A percentile compares a stretch with the other conserved stretches of the same genome.
These are phyloP conservation scores for Diorhabda sublineata DNA, from an alignment of 1,140 invertebrate species.

Conservation along the genomic window DNA sequence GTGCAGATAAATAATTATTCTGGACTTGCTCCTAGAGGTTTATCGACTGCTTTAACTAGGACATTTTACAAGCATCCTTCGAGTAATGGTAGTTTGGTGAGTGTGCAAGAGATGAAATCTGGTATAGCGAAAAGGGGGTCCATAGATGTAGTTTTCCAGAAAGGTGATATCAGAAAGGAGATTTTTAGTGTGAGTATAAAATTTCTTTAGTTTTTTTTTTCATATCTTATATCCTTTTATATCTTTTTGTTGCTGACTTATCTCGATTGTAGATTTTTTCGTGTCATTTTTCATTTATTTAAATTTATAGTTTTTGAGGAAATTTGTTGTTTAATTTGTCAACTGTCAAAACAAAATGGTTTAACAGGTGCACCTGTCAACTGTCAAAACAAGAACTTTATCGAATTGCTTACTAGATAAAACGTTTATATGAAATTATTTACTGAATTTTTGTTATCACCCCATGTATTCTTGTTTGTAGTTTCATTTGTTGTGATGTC, in stretches of 20 bases:
- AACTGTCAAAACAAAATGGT: no score
- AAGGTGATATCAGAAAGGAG: constrained; percentile 50
- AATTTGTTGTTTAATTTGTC: no score
- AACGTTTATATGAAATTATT: no score
- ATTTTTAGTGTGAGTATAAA: constrained; percentile 49
- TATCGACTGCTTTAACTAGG: constrained; percentile 68
- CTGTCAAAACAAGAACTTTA: no score
- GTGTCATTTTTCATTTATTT: background rate
- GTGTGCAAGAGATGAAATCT: constrained; percentile 69
- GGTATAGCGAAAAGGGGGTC: constrained; percentile 72
- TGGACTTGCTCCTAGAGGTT: constrained; percentile 59
- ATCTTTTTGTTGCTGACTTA: constrained; percentile 3
- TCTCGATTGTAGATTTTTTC: constrained; percentile 10
- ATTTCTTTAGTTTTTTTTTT: background rate
- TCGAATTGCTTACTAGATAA: no score
- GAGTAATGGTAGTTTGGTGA: constrained; percentile 66
- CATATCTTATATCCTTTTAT: background rate
- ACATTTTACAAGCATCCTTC: constrained; percentile 55
- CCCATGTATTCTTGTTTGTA: no score
- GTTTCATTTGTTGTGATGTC: no score
- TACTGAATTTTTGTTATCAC: no score
- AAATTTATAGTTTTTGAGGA: no score
- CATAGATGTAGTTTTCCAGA: constrained; percentile 66
- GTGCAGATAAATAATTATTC: constrained; percentile 63
- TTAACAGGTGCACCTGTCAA: no score